Base-by-base conservation (phyloP, 2,797 vertebrate species). In the Danionella dracula region DNA sequence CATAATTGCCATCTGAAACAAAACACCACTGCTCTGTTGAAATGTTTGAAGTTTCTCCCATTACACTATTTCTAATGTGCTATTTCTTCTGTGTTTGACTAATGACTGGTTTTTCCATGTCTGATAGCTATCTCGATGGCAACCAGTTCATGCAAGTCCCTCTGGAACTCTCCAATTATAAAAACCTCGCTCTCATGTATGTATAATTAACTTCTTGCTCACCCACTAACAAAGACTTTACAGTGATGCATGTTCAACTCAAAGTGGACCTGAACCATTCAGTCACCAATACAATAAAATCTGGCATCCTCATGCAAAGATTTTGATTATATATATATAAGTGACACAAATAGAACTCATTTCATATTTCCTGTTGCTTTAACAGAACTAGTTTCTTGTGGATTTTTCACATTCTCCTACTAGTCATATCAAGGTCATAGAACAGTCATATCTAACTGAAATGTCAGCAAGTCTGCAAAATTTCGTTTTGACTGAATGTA, bases 101-200 rank as follows among this genome's bases (percentile, higher is more conserved):
- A 73, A 82, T 73, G 76, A 75, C 4, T 64, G 83, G 63, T 68
- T 56, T 73, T 37, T 65, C 16, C 55, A 60, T 61, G 68, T 66
- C 44, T 73, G 55, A 64, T 71, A 92, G 96, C 65, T 99, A 98
- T 87, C 88, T 99, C 86, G 96, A 98, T 86, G 96, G 96, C 76
- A 99, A 99, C 82, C 94, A 96, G 63, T 97, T 98, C 84, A 96
- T 91, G 1, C 90, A 97, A 80, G 92, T 98, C 81, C 94, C 96
- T 11, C 91, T 91, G 85, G 96, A 98, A 73, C 93, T 98, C 78
- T 96, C 93, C 60, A 92, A 93, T 86, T 99, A 93, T 85, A 98
- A 95, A 82, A 93, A 98, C 79, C 87, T 99, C 83, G 94, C 93
- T 19, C 93, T 99, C 65, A 98, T 99, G 96, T 99, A 88, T 92